Conservation (phyloP, 23 tunicate genomes). For the Oikopleura vanhoeffeni region DNA sequence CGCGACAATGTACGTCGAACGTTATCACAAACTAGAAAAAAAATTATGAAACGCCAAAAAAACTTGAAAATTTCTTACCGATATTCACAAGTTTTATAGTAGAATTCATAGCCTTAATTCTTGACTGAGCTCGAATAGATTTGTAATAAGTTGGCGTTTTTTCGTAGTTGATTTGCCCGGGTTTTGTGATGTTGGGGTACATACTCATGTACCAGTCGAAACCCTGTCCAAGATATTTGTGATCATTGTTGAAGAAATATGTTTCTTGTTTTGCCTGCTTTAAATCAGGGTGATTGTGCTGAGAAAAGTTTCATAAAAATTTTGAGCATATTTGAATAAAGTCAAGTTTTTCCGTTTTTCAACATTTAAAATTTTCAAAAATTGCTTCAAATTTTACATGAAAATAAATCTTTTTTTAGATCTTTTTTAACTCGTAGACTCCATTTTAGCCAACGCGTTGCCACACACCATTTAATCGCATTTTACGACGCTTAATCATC, state of each 20-base stretch:
- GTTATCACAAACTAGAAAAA: constrained; percentile 5
- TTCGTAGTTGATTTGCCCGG: neutral
- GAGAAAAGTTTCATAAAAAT: too few relatives aligned
- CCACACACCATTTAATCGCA: too few relatives aligned
- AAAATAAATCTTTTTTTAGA: too few relatives aligned
- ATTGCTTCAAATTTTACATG: too few relatives aligned
- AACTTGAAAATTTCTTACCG: neutral
- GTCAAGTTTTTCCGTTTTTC: too few relatives aligned
- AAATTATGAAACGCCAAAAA: too few relatives aligned
- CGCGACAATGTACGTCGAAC: neutral
- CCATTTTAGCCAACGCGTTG: too few relatives aligned
- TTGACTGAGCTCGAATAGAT: neutral
- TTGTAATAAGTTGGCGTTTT: constrained; percentile 14
- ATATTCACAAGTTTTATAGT: constrained; percentile 2
- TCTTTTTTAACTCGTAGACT: too few relatives aligned
- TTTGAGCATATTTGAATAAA: too few relatives aligned
- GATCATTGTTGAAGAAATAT: constrained; percentile 13
- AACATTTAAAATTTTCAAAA: too few relatives aligned
- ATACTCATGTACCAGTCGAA: neutral
- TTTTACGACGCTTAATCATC: too few relatives aligned
- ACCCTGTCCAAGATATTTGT: neutral
- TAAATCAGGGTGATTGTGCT: neutral
- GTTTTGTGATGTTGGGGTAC: neutral
- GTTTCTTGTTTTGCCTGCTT: neutral
- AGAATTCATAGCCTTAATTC: neutral